These are phyloP conservation scores for Phorcus lineatus DNA, from an alignment of 2,888 invertebrate species.

Conservation along the genomic window DNA sequence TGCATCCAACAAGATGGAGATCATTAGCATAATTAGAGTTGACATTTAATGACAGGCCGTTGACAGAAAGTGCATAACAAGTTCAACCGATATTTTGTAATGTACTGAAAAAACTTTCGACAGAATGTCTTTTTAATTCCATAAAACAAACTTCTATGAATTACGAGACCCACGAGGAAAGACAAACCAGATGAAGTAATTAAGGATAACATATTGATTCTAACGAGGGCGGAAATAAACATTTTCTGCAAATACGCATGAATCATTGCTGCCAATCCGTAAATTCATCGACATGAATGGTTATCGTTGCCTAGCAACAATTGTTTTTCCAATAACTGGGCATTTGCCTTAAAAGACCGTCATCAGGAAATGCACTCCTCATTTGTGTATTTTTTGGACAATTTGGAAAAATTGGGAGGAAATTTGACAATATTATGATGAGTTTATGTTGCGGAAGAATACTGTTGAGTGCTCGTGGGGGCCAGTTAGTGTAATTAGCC, in stretches of 20 bases:
- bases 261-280: not conserved
- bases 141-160: not conserved
- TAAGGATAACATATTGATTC: not conserved
- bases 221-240: not conserved
- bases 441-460: too few species aligned
- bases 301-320: conserved; percentile 4
- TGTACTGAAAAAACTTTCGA: not conserved
- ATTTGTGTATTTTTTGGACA: not conserved
- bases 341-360: not conserved
- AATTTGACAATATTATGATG: too few species aligned
- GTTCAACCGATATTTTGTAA: not conserved
- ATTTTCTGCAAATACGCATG: not conserved
- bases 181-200: not conserved
- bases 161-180: not conserved
- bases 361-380: not conserved
- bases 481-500: too few species aligned
- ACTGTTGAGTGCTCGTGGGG: too few species aligned
- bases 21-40: not conserved
- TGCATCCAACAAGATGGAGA: not conserved
- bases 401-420: not conserved
- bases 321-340: not conserved
- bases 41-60: not conserved
- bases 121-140: not conserved
- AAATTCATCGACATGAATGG: not conserved
- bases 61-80: not conserved